These are phyloP conservation scores for Nemurella pictetii DNA, from an alignment of 2,888 invertebrate species.

Conservation along the genomic window DNA sequence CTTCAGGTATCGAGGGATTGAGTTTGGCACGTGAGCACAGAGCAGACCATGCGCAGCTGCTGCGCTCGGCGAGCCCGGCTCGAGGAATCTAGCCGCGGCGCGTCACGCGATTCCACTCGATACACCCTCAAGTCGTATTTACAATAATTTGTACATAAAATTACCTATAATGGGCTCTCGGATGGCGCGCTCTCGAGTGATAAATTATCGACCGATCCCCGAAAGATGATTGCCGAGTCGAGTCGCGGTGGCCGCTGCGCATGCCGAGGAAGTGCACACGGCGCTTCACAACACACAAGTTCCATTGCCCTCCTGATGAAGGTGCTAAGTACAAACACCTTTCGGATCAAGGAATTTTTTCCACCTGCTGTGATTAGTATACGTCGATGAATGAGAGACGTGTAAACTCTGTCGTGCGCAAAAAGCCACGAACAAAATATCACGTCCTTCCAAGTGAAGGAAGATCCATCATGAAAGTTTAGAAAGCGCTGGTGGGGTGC, in stretches of 20 bases:
- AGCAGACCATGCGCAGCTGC: slow-evolving; percentile 7
- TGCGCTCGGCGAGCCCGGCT: background rate
- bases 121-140: slow-evolving; percentile 31
- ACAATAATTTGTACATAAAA: slow-evolving; percentile 28
- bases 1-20: slow-evolving; percentile 7
- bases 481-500: too few species aligned
- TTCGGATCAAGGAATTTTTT: slow-evolving; percentile 1
- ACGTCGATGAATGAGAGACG: slow-evolving; percentile 24
- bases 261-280: background rate
- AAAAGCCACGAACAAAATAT: background rate
- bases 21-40: slow-evolving; percentile 8
- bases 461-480: slow-evolving; percentile 19
- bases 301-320: slow-evolving; percentile 9
- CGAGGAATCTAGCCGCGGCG: background rate
- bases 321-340: slow-evolving; percentile 28
- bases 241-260: background rate
- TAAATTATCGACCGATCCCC: slow-evolving; percentile 10
- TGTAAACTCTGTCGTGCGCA: slow-evolving; percentile 3
- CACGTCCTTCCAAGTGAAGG: background rate
- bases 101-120: slow-evolving; percentile 10
- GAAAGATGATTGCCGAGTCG: background rate
- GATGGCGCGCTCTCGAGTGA: background rate
- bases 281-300: background rate
- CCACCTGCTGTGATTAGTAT: slow-evolving; percentile 27
- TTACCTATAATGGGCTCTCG: slow-evolving; percentile 23